A percentile compares a stretch with the other conserved stretches of the same genome.
Conservation (phyloP, 30 jellyfish, hydroid and myxozoan genomes). For the Hydractinia echinata region DNA sequence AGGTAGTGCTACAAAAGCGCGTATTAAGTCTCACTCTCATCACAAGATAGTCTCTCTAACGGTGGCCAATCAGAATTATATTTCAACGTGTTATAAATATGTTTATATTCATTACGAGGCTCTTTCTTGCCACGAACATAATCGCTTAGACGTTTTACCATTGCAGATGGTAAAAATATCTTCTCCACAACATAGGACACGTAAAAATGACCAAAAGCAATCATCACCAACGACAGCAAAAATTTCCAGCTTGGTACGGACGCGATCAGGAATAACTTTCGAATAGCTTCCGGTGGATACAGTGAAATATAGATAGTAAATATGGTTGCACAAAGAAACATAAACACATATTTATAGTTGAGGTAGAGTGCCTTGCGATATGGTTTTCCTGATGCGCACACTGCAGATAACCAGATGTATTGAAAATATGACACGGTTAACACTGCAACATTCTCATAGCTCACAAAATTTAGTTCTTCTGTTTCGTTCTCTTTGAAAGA, state of each 20-base stretch:
- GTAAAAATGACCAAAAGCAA: conserved; percentile 2
- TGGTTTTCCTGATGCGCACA: conserved; percentile 31
- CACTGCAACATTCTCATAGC: conserved; percentile 30
- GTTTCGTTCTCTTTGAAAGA: neutral
- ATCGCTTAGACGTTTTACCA: conserved; percentile 6
- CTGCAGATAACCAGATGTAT: conserved; percentile 4
- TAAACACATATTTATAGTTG: neutral
- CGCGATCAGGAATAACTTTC: conserved; percentile 6
- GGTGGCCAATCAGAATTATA: conserved; percentile 28
- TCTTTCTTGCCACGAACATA: conserved; percentile 1
- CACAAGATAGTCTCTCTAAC: neutral
- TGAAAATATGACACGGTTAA: conserved; percentile 17
- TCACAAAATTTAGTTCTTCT: neutral
- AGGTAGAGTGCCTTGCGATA: conserved; percentile 20
- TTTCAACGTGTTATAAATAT: neutral
- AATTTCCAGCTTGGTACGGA: neutral
- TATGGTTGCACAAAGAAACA: neutral
- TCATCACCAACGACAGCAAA: neutral
- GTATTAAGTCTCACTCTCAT: no score
- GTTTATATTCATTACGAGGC: conserved; percentile 18
- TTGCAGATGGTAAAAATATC: neutral
- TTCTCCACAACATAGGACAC: neutral
- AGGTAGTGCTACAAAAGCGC: no score
- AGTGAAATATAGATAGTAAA: neutral
- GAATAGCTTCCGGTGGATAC: neutral